phyloP scores from a whole-genome alignment of 2,113 vertebrate species.

The Xiphophorus maculatus region DNA sequence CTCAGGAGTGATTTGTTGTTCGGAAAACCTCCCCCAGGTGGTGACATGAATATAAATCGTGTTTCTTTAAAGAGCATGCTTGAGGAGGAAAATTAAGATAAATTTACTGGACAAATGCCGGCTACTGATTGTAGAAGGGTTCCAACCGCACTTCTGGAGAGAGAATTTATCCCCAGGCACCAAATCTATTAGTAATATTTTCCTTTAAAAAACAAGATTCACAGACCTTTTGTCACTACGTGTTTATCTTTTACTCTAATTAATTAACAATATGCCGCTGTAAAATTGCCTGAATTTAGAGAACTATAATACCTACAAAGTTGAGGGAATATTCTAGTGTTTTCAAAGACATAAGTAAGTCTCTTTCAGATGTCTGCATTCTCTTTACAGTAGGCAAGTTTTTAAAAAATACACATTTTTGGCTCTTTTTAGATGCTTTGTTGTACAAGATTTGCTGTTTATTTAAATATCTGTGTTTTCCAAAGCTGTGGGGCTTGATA shows the following conservation, averaged over 20 bases:
- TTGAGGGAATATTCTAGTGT: slow-evolving; percentile 33
- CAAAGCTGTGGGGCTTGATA: too few species aligned
- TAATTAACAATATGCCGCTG: slow-evolving; percentile 55
- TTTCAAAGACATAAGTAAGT: slow-evolving; percentile 22
- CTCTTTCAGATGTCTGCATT: slow-evolving; percentile 14
- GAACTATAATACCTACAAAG: slow-evolving; percentile 30
- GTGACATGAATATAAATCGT: slow-evolving; percentile 50
- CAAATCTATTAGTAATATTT: slow-evolving; percentile 45
- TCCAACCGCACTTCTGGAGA: slow-evolving; percentile 18
- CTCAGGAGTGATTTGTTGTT: slow-evolving; percentile 39
- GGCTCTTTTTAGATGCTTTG: too few species aligned
- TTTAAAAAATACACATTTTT: too few species aligned
- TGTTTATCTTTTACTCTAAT: slow-evolving; percentile 37
- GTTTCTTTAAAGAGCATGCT: slow-evolving; percentile 38
- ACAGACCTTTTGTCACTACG: slow-evolving; percentile 1
- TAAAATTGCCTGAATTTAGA: slow-evolving; percentile 50
- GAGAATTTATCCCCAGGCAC: slow-evolving; percentile 36
- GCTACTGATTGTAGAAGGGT: slow-evolving; percentile 40
- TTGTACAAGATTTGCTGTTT: too few species aligned
- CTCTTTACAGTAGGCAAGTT: too few species aligned
- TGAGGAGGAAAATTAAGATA: slow-evolving; percentile 54
- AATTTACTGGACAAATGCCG: slow-evolving; percentile 59
- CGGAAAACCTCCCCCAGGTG: slow-evolving; percentile 43
- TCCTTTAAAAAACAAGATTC: slow-evolving; percentile 16
- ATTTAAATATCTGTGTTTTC: too few species aligned